Conservation (phyloP, 2,113 vertebrate genomes). For the Fulmarus glacialis region DNA sequence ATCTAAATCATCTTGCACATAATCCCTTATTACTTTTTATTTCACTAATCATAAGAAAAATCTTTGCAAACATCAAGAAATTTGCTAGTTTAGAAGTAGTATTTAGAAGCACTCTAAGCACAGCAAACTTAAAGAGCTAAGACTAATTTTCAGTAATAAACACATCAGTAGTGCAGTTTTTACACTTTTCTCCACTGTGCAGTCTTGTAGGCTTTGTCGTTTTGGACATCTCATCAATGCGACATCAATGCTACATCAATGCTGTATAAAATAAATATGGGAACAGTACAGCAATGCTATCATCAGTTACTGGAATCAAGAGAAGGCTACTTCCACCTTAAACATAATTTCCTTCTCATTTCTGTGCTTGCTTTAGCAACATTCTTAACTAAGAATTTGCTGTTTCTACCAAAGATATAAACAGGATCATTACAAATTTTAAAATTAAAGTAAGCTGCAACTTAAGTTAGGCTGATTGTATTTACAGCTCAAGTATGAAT, state of each 20-base stretch:
- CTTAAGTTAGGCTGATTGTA: neutral
- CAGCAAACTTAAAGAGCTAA: neutral
- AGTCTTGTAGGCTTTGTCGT: neutral
- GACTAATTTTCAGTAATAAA: neutral
- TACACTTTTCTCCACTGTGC: neutral
- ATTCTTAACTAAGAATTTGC: neutral
- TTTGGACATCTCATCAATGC: neutral
- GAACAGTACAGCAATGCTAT: neutral
- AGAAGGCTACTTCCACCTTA: neutral
- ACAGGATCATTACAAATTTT: neutral
- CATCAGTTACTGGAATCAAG: neutral
- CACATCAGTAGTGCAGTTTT: neutral
- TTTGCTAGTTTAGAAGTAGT: neutral
- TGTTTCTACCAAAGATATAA: neutral
- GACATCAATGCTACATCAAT: neutral
- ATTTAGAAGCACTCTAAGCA: neutral
- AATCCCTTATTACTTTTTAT: neutral
- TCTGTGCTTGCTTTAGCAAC: neutral
- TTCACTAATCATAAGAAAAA: neutral
- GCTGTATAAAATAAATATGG: neutral
- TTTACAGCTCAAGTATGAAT: neutral
- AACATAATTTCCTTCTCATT: neutral
- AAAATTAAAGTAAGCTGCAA: neutral
- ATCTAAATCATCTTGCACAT: neutral
- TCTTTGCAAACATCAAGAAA: neutral